These are phyloP conservation scores for Polia nebulosa DNA, from an alignment of 2,888 invertebrate species.

Conservation along the genomic window DNA sequence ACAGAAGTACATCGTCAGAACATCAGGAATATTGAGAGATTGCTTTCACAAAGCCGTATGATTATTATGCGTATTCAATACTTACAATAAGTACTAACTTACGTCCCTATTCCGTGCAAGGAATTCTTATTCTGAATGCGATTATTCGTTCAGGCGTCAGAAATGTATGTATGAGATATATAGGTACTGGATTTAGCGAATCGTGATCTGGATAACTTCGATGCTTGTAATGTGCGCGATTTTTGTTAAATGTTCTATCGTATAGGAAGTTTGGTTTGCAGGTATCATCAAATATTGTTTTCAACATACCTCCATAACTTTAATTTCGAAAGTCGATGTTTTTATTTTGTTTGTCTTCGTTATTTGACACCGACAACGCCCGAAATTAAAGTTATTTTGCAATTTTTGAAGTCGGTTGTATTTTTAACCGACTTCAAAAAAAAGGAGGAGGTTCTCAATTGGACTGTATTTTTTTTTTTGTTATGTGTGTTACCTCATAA, in stretches of 20 bases:
- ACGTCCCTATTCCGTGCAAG: conserved; percentile 23
- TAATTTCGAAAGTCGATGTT: no score
- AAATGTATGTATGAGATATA: conserved; percentile 10
- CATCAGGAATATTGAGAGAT: conserved; percentile 36
- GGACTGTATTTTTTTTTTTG: no score
- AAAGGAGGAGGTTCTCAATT: no score
- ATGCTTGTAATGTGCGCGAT: not conserved
- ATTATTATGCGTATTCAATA: conserved; percentile 48
- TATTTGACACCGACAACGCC: no score
- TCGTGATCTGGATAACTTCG: conserved; percentile 11
- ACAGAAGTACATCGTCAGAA: conserved; percentile 18
- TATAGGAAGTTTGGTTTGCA: not conserved
- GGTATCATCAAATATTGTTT: not conserved
- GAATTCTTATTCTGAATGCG: conserved; percentile 51
- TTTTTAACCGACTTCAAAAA: no score
- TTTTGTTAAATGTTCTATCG: conserved; percentile 9
- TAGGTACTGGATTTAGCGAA: conserved; percentile 15
- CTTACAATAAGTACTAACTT: conserved; percentile 42
- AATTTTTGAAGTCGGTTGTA: no score
- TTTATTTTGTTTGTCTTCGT: no score
- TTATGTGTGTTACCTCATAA: no score
- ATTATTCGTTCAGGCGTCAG: conserved; percentile 35
- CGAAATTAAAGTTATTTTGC: no score
- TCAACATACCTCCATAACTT: no score
- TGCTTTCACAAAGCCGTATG: conserved; percentile 31